phyloP scores from a whole-genome alignment of 2,113 vertebrate genomes.

The Cacatua alba region DNA sequence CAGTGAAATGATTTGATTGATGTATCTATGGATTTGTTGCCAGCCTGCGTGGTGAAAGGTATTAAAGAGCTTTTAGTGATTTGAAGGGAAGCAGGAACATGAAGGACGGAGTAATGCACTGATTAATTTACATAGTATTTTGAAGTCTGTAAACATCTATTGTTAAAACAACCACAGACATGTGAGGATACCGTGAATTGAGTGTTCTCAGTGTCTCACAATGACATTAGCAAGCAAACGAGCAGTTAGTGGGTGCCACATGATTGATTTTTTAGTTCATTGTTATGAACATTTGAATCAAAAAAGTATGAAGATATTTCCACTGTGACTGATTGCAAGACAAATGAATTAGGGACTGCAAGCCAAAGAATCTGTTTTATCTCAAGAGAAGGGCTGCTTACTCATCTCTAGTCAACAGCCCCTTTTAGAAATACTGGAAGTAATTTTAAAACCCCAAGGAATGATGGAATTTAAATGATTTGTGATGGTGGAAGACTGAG shows the following conservation, averaged over 20 bases:
- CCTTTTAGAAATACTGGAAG: slow-evolving; percentile 2
- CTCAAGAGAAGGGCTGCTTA: not conserved
- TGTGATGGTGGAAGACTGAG: not conserved
- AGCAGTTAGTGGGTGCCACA: not conserved
- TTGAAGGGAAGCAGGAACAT: not conserved
- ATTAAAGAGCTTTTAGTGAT: not conserved
- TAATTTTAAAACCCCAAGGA: slow-evolving; percentile 3
- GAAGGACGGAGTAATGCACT: not conserved
- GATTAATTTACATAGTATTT: not conserved
- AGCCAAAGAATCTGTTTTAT: not conserved
- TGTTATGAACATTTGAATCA: not conserved
- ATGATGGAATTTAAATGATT: not conserved
- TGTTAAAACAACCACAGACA: not conserved
- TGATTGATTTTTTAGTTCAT: not conserved
- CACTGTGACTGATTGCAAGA: not conserved
- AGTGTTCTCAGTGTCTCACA: not conserved
- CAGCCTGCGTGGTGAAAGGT: not conserved
- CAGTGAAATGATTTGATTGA: not conserved
- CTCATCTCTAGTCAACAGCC: not conserved
- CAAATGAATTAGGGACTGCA: not conserved
- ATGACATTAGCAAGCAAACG: not conserved
- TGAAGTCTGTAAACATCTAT: not conserved
- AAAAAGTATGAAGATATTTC: not conserved
- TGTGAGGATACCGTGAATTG: not conserved
- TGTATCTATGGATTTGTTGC: not conserved